Conservation (phyloP, 2,888 invertebrate genomes). For the Drosophila hamatofila region DNA sequence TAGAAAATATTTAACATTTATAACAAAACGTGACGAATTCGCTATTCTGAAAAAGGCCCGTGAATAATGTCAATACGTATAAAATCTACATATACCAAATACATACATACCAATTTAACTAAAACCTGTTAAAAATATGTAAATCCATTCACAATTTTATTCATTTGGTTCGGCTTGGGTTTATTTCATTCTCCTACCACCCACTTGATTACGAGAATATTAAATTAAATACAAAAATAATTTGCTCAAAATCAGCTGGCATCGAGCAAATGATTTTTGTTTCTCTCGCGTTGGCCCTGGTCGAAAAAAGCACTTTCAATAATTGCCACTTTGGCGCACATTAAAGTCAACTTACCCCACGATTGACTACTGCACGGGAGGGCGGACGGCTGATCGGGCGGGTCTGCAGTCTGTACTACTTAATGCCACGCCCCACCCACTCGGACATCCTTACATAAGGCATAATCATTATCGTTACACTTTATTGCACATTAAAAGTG, state of each 20-base stretch:
- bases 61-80: too few relatives aligned
- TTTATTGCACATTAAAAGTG: constrained; percentile 81
- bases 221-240: constrained; percentile 80
- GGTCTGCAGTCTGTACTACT: constrained; percentile 23
- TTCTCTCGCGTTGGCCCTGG: constrained; percentile 33
- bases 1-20: too few relatives aligned
- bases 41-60: too few relatives aligned
- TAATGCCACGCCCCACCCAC: background rate
- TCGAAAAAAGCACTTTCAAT: constrained; percentile 74
- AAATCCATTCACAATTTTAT: background rate
- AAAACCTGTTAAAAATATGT: background rate
- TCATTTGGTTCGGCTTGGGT: background rate
- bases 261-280: constrained; percentile 64
- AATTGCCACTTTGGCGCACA: constrained; percentile 80
- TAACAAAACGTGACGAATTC: too few relatives aligned
- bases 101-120: too few relatives aligned
- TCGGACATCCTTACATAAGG: constrained; percentile 56
- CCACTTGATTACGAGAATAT: constrained; percentile 57
- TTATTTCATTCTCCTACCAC: background rate
- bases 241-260: constrained; percentile 72
- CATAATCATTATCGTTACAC: constrained; percentile 81
- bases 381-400: constrained; percentile 3
- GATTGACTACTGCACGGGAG: constrained; percentile 69
- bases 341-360: constrained; percentile 78
- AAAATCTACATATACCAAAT: too few relatives aligned